phyloP scores from a whole-genome alignment of 2,888 invertebrate genomes.

The Apocheima hispidaria region DNA sequence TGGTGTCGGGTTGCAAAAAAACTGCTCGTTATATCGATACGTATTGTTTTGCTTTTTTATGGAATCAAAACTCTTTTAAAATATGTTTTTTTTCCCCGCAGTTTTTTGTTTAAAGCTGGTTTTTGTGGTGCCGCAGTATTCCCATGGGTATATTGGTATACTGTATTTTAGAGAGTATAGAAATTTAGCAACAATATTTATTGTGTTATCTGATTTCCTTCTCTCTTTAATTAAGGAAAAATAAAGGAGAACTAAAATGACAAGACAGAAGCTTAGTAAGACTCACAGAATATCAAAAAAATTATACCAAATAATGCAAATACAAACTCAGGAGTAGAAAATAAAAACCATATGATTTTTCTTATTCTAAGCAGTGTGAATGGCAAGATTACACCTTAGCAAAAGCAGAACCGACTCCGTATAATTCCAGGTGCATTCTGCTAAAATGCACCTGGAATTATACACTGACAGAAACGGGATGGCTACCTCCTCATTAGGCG shows the following conservation, averaged over 20 bases:
- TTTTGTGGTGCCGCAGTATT: conserved; percentile 4
- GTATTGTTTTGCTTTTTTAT: conserved; percentile 32
- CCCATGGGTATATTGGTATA: neutral
- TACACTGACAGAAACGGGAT: conserved; percentile 17
- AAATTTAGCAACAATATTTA: neutral
- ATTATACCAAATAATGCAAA: neutral
- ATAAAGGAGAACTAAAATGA: neutral
- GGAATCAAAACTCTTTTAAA: conserved; percentile 26
- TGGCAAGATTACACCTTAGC: conserved; percentile 2
- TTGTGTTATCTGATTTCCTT: too few species aligned
- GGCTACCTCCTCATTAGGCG: conserved; percentile 20
- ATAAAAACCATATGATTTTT: neutral
- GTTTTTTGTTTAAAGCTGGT: conserved; percentile 17
- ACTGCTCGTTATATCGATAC: conserved; percentile 34
- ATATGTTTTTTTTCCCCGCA: too few species aligned
- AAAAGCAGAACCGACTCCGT: conserved; percentile 7
- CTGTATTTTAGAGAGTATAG: neutral
- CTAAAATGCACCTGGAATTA: conserved; percentile 27
- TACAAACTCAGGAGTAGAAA: neutral
- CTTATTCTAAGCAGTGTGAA: neutral
- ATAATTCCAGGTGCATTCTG: too few species aligned
- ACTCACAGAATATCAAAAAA: too few species aligned
- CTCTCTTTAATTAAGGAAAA: too few species aligned
- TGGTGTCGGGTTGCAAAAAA: conserved; percentile 32
- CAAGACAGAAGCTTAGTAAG: too few species aligned